phyloP scores from a whole-genome alignment of 2,113 vertebrate genomes.

The Gobio gobio region DNA sequence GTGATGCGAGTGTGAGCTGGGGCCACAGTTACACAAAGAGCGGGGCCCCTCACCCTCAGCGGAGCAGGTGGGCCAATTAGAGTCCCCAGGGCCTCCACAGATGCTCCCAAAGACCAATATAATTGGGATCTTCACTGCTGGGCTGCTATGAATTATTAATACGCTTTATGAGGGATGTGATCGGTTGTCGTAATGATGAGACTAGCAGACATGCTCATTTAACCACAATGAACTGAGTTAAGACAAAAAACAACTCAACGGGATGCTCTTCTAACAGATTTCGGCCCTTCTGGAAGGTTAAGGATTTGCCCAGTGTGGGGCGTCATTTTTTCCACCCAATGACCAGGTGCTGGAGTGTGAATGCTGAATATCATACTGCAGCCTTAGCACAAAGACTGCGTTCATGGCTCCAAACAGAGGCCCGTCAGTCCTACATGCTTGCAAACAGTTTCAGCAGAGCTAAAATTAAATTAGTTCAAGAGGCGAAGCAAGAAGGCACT shows the following conservation, averaged over 20 bases:
- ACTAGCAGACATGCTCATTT: conserved; percentile 60
- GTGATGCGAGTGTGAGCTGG: conserved; percentile 51
- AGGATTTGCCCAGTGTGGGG: conserved; percentile 22
- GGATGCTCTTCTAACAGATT: conserved; percentile 1
- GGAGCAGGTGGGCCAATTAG: conserved; percentile 81
- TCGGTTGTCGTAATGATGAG: conserved; percentile 54
- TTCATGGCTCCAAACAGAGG: conserved; percentile 70
- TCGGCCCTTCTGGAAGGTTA: conserved; percentile 31
- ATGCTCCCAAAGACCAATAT: conserved; percentile 65
- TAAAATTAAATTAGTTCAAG: conserved; percentile 76
- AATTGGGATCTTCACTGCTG: conserved; percentile 74
- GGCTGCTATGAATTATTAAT: conserved; percentile 80
- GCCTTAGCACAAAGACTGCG: conserved; percentile 65
- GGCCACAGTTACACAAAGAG: conserved; percentile 65
- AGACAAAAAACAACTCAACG: conserved; percentile 25
- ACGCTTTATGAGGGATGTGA: conserved; percentile 63
- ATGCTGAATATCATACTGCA: conserved; percentile 72
- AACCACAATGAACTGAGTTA: conserved; percentile 43
- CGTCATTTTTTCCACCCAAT: conserved; percentile 21
- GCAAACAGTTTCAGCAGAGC: conserved; percentile 65
- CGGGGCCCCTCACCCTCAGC: conserved; percentile 28
- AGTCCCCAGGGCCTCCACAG: conserved; percentile 64
- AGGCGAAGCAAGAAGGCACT: conserved; percentile 59
- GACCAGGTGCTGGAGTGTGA: conserved; percentile 75
- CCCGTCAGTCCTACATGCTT: conserved; percentile 67